Conservation (phyloP, 2,113 vertebrate species). For the Todiramphus chloris region DNA sequence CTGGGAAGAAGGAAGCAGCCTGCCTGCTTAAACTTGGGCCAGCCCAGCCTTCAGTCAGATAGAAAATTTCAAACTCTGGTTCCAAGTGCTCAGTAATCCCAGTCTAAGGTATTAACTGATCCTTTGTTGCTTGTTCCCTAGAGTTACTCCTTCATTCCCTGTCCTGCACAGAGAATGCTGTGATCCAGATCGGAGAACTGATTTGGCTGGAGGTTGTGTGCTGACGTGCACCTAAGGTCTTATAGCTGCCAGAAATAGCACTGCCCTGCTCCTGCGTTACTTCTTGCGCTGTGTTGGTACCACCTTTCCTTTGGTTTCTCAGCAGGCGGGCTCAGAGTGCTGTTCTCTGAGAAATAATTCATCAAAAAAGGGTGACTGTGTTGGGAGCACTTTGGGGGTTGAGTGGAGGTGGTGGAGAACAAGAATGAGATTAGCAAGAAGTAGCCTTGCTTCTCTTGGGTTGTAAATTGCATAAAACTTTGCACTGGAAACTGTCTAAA, state of each 20-base stretch:
- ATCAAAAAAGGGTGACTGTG: background rate
- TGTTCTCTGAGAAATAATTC: background rate
- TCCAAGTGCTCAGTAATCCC: background rate
- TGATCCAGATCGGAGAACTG: background rate
- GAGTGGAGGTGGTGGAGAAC: background rate
- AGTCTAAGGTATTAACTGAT: background rate
- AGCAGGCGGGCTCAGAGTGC: background rate
- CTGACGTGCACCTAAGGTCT: background rate
- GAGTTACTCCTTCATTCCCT: background rate
- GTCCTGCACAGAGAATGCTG: background rate
- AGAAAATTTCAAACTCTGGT: background rate
- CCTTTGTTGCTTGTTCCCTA: background rate
- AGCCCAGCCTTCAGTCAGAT: background rate
- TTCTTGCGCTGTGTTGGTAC: conserved; percentile 22
- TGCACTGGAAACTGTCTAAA: background rate
- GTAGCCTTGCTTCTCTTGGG: background rate
- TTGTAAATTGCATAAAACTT: background rate
- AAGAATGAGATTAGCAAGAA: background rate
- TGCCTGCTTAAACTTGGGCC: background rate
- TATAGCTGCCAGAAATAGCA: conserved; percentile 41
- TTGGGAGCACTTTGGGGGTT: background rate
- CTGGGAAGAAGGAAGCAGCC: background rate
- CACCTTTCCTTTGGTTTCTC: background rate
- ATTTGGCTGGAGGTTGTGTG: background rate
- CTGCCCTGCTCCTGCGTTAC: conserved; percentile 32